These are phyloP conservation scores for Ptychadena robeensis DNA, from an alignment of 2,797 vertebrate species.

Conservation along the genomic window DNA sequence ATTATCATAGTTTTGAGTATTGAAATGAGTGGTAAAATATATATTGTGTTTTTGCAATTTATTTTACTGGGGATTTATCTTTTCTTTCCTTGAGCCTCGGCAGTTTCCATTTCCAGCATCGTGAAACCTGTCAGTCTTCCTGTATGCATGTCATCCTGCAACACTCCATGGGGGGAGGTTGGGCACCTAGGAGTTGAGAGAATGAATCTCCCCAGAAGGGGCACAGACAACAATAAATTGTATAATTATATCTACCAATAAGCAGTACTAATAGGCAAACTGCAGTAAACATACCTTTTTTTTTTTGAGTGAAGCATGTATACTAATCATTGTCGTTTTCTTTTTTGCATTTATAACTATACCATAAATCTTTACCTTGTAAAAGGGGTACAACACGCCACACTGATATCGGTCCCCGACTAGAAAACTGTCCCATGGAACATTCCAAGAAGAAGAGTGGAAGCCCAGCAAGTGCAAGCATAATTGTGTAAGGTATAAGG, in stretches of 20 bases:
- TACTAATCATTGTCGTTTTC: neutral
- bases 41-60: too few species aligned
- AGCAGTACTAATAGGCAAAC: too few species aligned
- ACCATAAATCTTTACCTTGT: conserved; percentile 72
- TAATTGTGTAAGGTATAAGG: conserved; percentile 77
- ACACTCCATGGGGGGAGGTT: too few species aligned
- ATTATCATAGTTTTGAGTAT: too few species aligned
- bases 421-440: conserved; percentile 82
- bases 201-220: neutral
- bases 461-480: conserved; percentile 77
- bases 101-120: too few species aligned
- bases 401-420: conserved; percentile 74
- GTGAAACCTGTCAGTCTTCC: too few species aligned
- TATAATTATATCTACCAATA: too few species aligned
- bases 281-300: too few species aligned
- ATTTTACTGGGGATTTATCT: too few species aligned
- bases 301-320: neutral
- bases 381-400: conserved; percentile 78
- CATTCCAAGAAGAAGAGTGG: conserved; percentile 82
- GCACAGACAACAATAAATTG: neutral
- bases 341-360: neutral
- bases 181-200: neutral
- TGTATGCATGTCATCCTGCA: too few species aligned
- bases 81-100: too few species aligned
- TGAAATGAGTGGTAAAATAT: too few species aligned